These are phyloP conservation scores for Cheilosia pagana DNA, from an alignment of 2,888 invertebrate species.

Conservation along the genomic window DNA sequence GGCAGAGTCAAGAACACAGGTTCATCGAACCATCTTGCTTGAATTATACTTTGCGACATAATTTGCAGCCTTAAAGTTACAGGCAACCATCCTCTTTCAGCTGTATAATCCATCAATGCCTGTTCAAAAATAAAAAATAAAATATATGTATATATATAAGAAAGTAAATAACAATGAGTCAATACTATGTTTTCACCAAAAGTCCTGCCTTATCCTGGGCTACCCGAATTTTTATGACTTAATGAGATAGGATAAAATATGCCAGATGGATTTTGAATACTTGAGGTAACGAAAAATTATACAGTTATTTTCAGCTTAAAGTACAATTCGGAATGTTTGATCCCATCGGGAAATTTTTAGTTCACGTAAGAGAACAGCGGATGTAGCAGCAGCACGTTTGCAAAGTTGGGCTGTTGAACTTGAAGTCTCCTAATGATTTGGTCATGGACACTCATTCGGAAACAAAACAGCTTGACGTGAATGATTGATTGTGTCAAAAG, in stretches of 20 bases:
- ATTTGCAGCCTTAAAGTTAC: constrained; percentile 91
- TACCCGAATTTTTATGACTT: neutral
- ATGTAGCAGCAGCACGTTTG: constrained; percentile 17
- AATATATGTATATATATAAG: too few species aligned
- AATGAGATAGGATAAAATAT: too few species aligned
- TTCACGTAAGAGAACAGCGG: constrained; percentile 12
- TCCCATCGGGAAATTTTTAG: constrained; percentile 30
- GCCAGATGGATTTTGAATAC: too few species aligned
- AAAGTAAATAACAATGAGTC: neutral
- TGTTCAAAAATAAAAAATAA: constrained; percentile 80
- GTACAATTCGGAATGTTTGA: too few species aligned
- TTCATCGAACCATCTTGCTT: constrained; percentile 94
- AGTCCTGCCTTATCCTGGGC: neutral
- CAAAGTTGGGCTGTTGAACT: constrained; percentile 27
- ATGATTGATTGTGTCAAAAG: constrained; percentile 21
- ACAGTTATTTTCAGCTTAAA: too few species aligned
- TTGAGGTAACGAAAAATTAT: too few species aligned
- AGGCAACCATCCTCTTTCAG: constrained; percentile 95
- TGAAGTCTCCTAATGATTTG: constrained; percentile 4
- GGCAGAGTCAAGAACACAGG: constrained; percentile 91
- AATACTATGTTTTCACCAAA: neutral
- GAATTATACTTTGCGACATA: constrained; percentile 94
- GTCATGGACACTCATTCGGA: constrained; percentile 10
- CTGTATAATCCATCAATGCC: constrained; percentile 98
- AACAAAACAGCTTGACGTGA: neutral